Percentiles rank a stretch among this genome's conserved stretches.
Evolutionary conservation across 1,140 invertebrate genomes (phyloP).

Genomic region (Musca vetustissima): DNA sequence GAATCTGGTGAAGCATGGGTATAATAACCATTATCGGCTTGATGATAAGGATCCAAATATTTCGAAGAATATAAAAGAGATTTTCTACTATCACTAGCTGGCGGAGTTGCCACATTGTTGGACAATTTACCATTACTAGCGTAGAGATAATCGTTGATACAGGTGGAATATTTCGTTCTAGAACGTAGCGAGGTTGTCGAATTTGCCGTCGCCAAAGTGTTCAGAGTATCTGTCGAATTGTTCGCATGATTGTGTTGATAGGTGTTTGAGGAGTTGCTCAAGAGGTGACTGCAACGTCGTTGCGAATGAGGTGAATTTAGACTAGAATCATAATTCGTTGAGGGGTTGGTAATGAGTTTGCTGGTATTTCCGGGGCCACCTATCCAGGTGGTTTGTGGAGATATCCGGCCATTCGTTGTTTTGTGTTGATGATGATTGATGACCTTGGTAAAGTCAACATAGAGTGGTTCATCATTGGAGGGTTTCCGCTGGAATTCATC

Average conservation of each 20-base stretch:
- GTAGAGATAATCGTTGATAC: constrained; percentile 52
- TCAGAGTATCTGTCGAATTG: too few species aligned
- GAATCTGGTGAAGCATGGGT: constrained; percentile 47
- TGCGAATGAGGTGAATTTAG: constrained; percentile 24
- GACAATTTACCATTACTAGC: constrained; percentile 34
- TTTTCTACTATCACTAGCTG: constrained; percentile 25
- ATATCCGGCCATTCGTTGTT: constrained; percentile 28
- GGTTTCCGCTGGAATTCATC: constrained; percentile 54
- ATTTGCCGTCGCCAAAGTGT: constrained; percentile 24
- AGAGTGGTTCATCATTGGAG: constrained; percentile 50
- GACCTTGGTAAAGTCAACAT: constrained; percentile 54
- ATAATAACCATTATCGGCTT: constrained; percentile 51
- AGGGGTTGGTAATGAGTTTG: constrained; percentile 7
- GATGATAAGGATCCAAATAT: constrained; percentile 20
- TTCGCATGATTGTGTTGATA: too few species aligned
- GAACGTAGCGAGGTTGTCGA: constrained; percentile 39
- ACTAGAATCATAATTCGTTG: constrained; percentile 19
- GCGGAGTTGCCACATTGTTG: constrained; percentile 24
- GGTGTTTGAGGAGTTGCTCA: neutral
- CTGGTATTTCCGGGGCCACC: neutral
- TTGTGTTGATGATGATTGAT: constrained; percentile 36
- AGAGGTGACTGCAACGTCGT: constrained; percentile 1
- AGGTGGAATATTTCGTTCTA: constrained; percentile 41
- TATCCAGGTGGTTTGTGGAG: neutral
- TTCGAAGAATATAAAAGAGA: neutral